Base-by-base conservation (phyloP, 2,888 invertebrate genomes). In the Ceriagrion tenellum region DNA sequence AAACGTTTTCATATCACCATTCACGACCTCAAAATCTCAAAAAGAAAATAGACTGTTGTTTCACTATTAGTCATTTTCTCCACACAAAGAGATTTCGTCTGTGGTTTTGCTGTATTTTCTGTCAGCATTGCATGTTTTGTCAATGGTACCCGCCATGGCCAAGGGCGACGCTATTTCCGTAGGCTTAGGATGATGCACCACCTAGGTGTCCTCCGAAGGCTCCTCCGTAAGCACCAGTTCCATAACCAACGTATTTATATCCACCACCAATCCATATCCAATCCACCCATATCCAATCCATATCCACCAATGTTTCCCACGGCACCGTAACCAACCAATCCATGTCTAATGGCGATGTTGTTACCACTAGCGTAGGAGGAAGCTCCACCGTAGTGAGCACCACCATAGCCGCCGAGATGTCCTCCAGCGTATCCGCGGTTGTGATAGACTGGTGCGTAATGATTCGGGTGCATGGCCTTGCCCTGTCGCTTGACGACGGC, bases 341-440 rank as follows among this genome's bases (percentile, higher is more conserved):
- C 93, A 69, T 93, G 93, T 12, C 93, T 69, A 20, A 93, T 35
- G n/a, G 93, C 93, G 47, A 93, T 93, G 93, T 93, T 93, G 63
- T 93, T 93, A 16, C 63, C 63, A 69, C 69, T 93, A 63, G 93
- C 93, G 47, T 26, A 93, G 26, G 93, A 93, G 69, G 93, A 40
- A 47, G 93, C 93, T 23, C 93, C 93, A 47, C 47, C 47, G 30
- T 47, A 59, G 35, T 91, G 91, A 18, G 30, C 90, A 0, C 56
- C 90, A 4, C 90, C 90, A 30, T 35, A 56, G 0, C 59, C 90
- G 30, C 90, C 90, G 55, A n/a, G 35, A n/a, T 56, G 56, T n/a
- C 30, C 90, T 12, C 16, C 90, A 23, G 55, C 90, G 18, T 59
- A 90, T n/a, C 90, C 90, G 12, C 13, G 20, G 69, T 23, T 18